Evolutionary conservation across 2,797 vertebrate genomes (phyloP).

Genomic region (Premnoplex brunnescens): DNA sequence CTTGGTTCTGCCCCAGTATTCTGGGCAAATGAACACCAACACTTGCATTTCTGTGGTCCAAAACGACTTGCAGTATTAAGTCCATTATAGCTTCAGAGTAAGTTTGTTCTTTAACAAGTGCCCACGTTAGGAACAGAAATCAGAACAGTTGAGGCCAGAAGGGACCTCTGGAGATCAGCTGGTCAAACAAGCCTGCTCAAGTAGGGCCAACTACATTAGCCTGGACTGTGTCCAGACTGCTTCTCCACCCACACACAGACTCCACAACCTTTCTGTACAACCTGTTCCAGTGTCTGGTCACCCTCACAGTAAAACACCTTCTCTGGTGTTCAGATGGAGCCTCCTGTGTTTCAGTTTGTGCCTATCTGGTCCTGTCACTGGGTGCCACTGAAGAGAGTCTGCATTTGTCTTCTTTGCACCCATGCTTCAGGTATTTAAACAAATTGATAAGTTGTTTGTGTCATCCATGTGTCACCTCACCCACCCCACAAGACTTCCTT

Average conservation of each 20-base stretch:
- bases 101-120: not conserved
- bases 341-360: not conserved
- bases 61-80: not conserved
- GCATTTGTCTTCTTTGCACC: not conserved
- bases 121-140: not conserved
- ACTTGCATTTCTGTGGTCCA: not conserved
- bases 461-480: fast-evolving
- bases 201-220: fast-evolving
- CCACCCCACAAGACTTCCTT: fast-evolving
- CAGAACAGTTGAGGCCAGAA: not conserved
- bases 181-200: not conserved
- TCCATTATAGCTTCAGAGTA: not conserved
- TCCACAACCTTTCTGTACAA: not conserved
- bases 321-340: not conserved
- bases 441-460: not conserved
- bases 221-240: not conserved
- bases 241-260: not conserved
- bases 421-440: not conserved
- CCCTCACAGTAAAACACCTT: not conserved
- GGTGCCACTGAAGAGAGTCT: not conserved
- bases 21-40: not conserved
- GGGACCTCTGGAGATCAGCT: not conserved
- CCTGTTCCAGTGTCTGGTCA: not conserved
- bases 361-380: not conserved
- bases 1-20: not conserved